Evolutionary conservation across 2,113 vertebrate species (phyloP).

Genomic region (Dipodomys ordii): DNA sequence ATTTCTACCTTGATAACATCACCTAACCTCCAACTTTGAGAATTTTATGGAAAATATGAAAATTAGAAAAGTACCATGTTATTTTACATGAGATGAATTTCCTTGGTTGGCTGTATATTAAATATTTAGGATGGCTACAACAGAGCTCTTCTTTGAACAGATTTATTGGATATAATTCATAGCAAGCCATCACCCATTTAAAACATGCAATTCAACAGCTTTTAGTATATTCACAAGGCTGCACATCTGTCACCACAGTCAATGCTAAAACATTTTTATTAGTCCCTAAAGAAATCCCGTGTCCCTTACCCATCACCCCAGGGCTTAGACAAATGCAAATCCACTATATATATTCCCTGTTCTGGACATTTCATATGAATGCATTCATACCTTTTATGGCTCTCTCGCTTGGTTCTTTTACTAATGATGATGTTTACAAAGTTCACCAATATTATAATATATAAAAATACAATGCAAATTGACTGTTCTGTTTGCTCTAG

Average conservation of each 20-base stretch:
- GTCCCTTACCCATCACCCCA: neutral
- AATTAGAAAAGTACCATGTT: neutral
- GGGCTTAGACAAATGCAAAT: neutral
- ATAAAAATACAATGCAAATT: too few species aligned
- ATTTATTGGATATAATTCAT: neutral
- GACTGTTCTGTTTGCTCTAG: too few species aligned
- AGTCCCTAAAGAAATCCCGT: neutral
- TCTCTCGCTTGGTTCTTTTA: neutral
- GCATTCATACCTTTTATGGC: neutral
- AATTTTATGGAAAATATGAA: slow-evolving; percentile 14
- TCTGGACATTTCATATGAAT: neutral
- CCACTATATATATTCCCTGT: neutral
- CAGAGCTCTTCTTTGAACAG: neutral
- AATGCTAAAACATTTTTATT: slow-evolving; percentile 36
- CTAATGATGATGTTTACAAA: neutral
- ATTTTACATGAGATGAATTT: neutral
- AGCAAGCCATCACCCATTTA: neutral
- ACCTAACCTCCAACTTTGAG: neutral
- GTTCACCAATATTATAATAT: neutral
- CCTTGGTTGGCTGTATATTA: neutral
- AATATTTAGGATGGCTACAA: neutral
- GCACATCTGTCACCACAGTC: neutral
- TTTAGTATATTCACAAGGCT: neutral
- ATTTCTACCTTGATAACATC: neutral
- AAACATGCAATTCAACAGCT: neutral